Conservation (phyloP, 2,888 invertebrate genomes). For the Papilio demoleus region DNA sequence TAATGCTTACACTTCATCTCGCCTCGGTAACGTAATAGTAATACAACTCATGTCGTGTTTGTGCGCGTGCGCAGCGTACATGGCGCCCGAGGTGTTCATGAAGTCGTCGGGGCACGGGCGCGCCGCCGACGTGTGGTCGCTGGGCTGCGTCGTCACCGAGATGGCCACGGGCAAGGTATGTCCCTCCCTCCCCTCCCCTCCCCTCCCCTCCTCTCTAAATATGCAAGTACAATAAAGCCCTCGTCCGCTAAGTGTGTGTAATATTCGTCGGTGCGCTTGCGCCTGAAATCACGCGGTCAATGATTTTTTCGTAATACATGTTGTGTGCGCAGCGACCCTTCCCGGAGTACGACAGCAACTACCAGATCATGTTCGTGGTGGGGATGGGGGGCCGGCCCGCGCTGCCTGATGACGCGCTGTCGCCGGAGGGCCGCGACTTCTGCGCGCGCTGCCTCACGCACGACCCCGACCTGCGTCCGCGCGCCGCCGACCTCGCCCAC, state of each 20-base stretch:
- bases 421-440: conserved; percentile 93
- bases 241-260: no score
- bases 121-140: conserved; percentile 97
- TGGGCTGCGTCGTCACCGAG: conserved; percentile 97
- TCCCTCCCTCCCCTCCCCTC: background rate
- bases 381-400: conserved; percentile 95
- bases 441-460: conserved; percentile 91
- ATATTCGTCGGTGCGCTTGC: no score
- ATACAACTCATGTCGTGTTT: no score
- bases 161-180: conserved; percentile 96
- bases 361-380: conserved; percentile 98
- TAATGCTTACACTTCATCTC: background rate
- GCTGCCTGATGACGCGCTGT: conserved; percentile 87
- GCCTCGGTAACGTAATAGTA: background rate
- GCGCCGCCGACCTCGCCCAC: conserved; percentile 87
- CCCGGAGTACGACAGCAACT: conserved; percentile 95
- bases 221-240: no score
- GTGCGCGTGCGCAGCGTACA: conserved; percentile 87
- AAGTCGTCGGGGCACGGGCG: conserved; percentile 95
- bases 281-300: no score
- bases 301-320: background rate
- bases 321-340: conserved; percentile 89
- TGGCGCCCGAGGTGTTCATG: conserved; percentile 98
- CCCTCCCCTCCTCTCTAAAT: background rate
- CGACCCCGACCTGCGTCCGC: conserved; percentile 89